Conservation (phyloP, 2,888 invertebrate species). For the Dicranocentrus wangi region DNA sequence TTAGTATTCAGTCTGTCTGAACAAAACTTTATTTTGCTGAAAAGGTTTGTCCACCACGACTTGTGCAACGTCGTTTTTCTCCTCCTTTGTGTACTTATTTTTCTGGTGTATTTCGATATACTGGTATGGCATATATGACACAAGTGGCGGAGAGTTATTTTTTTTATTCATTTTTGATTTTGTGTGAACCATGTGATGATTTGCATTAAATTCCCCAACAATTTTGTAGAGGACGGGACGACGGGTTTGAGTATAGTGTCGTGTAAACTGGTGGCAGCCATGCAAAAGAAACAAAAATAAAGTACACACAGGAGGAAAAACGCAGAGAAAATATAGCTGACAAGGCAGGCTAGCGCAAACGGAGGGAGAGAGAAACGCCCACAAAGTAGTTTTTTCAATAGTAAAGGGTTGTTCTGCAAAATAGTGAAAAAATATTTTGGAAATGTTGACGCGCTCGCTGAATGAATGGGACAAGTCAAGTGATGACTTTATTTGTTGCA, state of each 20-base stretch:
- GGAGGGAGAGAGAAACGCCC: conserved; percentile 53
- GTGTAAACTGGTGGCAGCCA: background rate
- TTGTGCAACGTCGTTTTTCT: no score
- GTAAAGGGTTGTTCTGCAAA: conserved; percentile 62
- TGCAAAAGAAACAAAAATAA: conserved; percentile 5
- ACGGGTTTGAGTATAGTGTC: no score
- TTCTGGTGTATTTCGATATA: no score
- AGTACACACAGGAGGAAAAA: background rate
- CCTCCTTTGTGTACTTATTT: no score
- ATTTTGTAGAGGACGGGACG: background rate
- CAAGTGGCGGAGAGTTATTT: no score
- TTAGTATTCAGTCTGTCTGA: no score
- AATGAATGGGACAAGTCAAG: conserved; percentile 61
- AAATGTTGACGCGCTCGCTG: conserved; percentile 59
- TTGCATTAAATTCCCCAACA: conserved; percentile 19
- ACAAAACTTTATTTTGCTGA: no score
- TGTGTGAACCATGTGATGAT: background rate
- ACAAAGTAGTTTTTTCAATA: conserved; percentile 56
- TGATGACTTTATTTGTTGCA: conserved; percentile 65
- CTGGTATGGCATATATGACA: no score
- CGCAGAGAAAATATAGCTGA: conserved; percentile 25
- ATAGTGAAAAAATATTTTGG: conserved; percentile 65
- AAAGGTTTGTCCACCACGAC: no score
- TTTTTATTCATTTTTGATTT: conserved; percentile 11
- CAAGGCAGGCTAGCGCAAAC: conserved; percentile 41